phyloP scores from a whole-genome alignment of 53 echinoderm and acorn worm genomes.

The Stichopus horrens region DNA sequence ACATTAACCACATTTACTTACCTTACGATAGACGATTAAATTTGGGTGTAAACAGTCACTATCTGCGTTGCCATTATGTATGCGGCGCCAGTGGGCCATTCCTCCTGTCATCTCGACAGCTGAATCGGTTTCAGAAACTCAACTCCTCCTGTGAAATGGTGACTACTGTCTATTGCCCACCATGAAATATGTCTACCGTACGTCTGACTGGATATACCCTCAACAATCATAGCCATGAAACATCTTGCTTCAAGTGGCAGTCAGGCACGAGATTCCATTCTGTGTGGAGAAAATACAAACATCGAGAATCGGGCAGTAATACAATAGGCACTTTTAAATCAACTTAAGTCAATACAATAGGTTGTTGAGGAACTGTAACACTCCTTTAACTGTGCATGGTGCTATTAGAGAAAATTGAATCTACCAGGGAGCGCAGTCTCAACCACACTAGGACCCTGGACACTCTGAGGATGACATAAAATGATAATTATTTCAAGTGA shows the following conservation, averaged over 20 bases:
- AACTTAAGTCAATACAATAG: too few species aligned
- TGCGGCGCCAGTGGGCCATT: constrained; percentile 90
- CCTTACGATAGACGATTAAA: constrained; percentile 91
- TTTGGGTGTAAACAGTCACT: constrained; percentile 82
- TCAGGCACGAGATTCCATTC: constrained; percentile 1
- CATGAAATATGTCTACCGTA: not conserved
- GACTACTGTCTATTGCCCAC: constrained; percentile 22
- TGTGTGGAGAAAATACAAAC: not conserved
- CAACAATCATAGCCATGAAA: constrained; percentile 46
- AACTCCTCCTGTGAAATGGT: constrained; percentile 27
- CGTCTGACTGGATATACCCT: constrained; percentile 15
- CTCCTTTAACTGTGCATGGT: too few species aligned
- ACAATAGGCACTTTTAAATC: not conserved
- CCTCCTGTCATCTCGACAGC: constrained; percentile 51
- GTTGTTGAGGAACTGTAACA: too few species aligned
- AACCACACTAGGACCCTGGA: too few species aligned
- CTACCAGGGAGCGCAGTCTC: too few species aligned
- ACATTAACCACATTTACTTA: not conserved
- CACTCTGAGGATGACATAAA: too few species aligned
- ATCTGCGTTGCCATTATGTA: constrained; percentile 81
- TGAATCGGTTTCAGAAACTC: constrained; percentile 30
- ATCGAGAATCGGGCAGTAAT: not conserved
- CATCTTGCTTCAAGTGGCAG: constrained; percentile 16
- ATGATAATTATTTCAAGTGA: too few species aligned
- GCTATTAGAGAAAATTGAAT: too few species aligned